Percentiles rank a stretch among this genome's conserved stretches.
Conservation (phyloP, 2,113 vertebrate species). For the Podarcis cretensis region DNA sequence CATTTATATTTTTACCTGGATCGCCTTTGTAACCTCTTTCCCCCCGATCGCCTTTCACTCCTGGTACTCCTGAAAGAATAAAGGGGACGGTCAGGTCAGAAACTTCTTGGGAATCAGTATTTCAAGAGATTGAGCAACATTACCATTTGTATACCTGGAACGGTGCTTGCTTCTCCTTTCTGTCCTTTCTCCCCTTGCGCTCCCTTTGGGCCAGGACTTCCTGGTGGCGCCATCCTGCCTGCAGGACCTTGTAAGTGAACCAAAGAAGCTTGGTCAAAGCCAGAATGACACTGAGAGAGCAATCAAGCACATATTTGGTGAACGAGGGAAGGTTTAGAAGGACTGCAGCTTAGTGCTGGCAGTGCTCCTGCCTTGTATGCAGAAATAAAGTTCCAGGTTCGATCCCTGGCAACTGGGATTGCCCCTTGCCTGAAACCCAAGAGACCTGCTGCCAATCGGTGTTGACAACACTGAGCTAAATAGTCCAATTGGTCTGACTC, state of each 20-base stretch:
- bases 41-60: conserved; percentile 55
- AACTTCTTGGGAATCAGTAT: neutral
- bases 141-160: conserved; percentile 49
- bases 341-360: too few species aligned
- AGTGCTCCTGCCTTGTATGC: too few species aligned
- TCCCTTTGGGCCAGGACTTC: conserved; percentile 50
- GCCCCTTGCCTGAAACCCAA: too few species aligned
- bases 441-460: too few species aligned
- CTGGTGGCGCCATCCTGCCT: conserved; percentile 54
- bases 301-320: neutral
- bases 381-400: too few species aligned
- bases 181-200: conserved; percentile 71
- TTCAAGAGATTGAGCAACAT: neutral
- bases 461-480: too few species aligned
- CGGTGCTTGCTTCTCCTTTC: conserved; percentile 58
- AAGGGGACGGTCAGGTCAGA: neutral
- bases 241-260: conserved; percentile 60
- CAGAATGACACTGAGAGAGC: neutral
- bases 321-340: neutral
- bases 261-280: neutral
- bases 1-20: conserved; percentile 51
- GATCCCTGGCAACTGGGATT: too few species aligned
- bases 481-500: too few species aligned
- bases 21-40: conserved; percentile 66
- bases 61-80: conserved; percentile 50